Evolutionary conservation across 2,113 vertebrate genomes (phyloP).

Genomic region (Sapayoa aenigma): DNA sequence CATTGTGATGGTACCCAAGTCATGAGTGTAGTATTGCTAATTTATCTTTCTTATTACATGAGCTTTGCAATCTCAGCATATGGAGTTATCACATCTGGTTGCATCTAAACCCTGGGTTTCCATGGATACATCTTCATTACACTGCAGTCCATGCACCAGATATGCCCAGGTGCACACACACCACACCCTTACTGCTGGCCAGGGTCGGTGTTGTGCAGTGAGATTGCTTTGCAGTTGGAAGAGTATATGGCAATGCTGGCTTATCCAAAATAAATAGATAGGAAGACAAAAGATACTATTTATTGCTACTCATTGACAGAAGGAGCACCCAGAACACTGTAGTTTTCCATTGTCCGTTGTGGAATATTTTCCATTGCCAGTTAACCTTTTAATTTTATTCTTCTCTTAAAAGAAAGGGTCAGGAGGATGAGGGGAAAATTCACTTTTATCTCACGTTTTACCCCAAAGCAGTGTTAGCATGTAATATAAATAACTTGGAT

Average conservation of each 20-base stretch:
- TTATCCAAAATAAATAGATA: not conserved
- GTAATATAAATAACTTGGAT: not conserved
- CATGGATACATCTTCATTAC: not conserved
- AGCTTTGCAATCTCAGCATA: not conserved
- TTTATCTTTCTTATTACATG: not conserved
- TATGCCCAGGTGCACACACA: not conserved
- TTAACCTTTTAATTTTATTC: not conserved
- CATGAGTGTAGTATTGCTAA: not conserved
- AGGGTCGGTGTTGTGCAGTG: accelerated
- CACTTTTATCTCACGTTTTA: not conserved
- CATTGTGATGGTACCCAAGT: not conserved
- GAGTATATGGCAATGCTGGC: not conserved
- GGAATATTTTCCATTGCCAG: not conserved
- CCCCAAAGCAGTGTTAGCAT: not conserved
- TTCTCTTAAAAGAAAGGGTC: not conserved
- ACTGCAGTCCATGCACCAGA: not conserved
- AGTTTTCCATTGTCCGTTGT: not conserved
- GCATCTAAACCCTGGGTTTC: not conserved
- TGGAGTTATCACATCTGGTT: not conserved
- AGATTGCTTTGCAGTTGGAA: not conserved
- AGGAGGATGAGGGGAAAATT: not conserved
- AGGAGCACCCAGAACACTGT: not conserved
- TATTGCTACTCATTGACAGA: not conserved
- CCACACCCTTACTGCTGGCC: not conserved
- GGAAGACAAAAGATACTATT: not conserved